phyloP scores from a whole-genome alignment of 1,140 invertebrate genomes.

The Apis dorsata region DNA sequence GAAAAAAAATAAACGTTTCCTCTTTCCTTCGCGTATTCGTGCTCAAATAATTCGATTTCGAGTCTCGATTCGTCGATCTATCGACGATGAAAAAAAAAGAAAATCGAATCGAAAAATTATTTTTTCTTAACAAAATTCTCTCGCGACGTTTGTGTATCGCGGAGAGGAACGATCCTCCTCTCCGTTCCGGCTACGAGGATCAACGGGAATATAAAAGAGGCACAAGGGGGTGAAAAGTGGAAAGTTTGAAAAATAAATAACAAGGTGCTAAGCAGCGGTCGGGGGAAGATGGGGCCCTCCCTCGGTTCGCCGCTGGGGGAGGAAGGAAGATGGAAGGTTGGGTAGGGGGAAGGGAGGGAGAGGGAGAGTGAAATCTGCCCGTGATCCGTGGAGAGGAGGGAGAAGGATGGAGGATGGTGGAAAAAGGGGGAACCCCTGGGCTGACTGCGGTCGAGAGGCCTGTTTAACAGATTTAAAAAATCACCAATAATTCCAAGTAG shows the following conservation, averaged over 20 bases:
- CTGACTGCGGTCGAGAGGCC: constrained; percentile 76
- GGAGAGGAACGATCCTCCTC: no score
- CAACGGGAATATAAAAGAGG: constrained; percentile 35
- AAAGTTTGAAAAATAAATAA: constrained; percentile 79
- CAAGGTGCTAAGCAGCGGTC: constrained; percentile 75
- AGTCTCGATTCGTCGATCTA: no score
- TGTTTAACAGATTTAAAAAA: constrained; percentile 81
- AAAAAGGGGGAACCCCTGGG: constrained; percentile 41
- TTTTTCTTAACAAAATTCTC: no score
- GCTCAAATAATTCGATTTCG: no score
- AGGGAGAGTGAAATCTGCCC: constrained; percentile 36
- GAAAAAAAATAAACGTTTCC: no score
- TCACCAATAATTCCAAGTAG: constrained; percentile 64
- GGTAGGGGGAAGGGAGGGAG: background rate
- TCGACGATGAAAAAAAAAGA: no score
- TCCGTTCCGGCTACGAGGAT: background rate
- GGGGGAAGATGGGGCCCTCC: constrained; percentile 46
- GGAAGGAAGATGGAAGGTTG: background rate
- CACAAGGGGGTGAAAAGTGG: constrained; percentile 37
- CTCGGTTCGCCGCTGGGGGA: constrained; percentile 4
- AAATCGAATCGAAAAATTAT: background rate
- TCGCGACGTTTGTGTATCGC: no score
- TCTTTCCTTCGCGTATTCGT: no score
- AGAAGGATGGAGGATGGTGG: constrained; percentile 43
- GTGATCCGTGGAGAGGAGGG: constrained; percentile 44